Conservation (phyloP, 2,797 vertebrate genomes). For the Bradypodion pumilum region DNA sequence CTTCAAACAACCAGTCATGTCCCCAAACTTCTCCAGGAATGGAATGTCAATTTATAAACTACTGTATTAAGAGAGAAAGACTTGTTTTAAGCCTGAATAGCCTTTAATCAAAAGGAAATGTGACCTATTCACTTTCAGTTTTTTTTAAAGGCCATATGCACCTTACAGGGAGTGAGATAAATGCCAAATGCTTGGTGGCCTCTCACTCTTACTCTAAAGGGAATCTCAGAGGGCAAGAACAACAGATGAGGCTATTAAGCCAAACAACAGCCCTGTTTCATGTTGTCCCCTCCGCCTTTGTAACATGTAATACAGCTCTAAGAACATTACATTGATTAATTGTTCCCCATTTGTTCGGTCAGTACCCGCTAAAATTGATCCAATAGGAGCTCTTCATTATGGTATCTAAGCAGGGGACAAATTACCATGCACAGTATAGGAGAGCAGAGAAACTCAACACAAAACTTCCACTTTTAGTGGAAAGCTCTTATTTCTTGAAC, state of each 20-base stretch:
- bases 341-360: not conserved
- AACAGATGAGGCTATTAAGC: not conserved
- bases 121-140: too few species aligned
- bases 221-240: not conserved
- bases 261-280: not conserved
- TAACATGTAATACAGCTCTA: not conserved
- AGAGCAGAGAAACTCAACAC: not conserved
- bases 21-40: too few species aligned
- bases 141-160: too few species aligned
- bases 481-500: not conserved
- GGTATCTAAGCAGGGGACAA: not conserved
- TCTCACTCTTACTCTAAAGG: too few species aligned
- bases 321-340: not conserved
- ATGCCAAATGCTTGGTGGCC: too few species aligned
- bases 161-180: too few species aligned
- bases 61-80: too few species aligned
- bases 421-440: not conserved
- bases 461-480: not conserved
- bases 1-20: too few species aligned
- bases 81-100: too few species aligned
- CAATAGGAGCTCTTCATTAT: not conserved
- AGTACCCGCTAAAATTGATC: not conserved
- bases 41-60: too few species aligned
- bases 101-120: too few species aligned
- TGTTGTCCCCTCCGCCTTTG: not conserved